phyloP scores from a whole-genome alignment of 2,888 invertebrate genomes.

The Spatulosminthurus flaviceps region DNA sequence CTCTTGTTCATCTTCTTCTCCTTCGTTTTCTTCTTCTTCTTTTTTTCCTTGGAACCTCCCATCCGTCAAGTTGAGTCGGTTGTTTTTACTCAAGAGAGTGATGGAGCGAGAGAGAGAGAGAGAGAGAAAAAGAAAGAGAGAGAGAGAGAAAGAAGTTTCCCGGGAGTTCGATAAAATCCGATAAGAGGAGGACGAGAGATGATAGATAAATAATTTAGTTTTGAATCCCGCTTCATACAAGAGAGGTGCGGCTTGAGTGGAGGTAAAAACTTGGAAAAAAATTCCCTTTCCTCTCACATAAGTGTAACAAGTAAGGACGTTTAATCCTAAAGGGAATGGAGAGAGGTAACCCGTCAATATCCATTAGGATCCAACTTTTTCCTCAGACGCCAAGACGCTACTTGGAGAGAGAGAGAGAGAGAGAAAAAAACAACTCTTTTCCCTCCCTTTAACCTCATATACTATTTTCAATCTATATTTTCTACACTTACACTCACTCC shows the following conservation, averaged over 20 bases:
- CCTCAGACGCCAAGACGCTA: background rate
- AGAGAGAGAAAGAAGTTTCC: background rate
- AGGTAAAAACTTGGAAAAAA: background rate
- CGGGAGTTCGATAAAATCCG: conserved; percentile 18
- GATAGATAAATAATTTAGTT: conserved; percentile 10
- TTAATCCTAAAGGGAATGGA: background rate
- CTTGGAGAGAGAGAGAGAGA: background rate
- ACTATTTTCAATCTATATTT: no score
- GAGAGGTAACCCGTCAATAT: conserved; percentile 2
- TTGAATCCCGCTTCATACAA: background rate
- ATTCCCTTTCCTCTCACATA: background rate
- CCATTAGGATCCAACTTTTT: background rate
- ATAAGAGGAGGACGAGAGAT: background rate
- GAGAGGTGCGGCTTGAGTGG: conserved; percentile 9
- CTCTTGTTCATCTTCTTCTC: no score
- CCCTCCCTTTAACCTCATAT: background rate
- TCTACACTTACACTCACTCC: no score
- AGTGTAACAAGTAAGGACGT: conserved; percentile 8
- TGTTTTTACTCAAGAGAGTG: background rate
- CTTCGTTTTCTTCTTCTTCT: no score
- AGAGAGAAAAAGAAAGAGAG: no score
- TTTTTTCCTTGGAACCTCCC: background rate
- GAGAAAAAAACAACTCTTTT: background rate
- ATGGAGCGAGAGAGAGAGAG: background rate
- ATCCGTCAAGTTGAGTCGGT: conserved; percentile 2